Conservation (phyloP, 2,888 invertebrate species). For the Venusia cambrica region DNA sequence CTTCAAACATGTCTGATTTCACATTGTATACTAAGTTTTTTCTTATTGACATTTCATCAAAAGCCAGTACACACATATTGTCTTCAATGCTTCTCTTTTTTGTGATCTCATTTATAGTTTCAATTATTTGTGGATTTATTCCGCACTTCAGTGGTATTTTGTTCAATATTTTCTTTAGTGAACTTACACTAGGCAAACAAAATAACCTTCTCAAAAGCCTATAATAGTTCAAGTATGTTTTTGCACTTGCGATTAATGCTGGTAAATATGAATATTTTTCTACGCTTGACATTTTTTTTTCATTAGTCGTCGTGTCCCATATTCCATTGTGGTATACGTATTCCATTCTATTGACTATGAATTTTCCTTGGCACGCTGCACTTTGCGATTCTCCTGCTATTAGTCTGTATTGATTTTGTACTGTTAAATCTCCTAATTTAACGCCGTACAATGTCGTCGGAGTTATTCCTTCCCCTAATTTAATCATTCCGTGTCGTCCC, state of each 20-base stretch:
- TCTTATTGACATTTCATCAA: constrained; percentile 26
- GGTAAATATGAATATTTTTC: constrained; percentile 21
- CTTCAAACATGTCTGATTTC: constrained; percentile 9
- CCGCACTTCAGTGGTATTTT: constrained; percentile 24
- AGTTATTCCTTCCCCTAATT: not conserved
- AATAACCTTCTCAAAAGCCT: constrained; percentile 30
- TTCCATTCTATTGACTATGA: constrained; percentile 21
- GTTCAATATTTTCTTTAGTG: constrained; percentile 26
- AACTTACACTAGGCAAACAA: constrained; percentile 26
- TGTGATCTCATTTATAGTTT: constrained; percentile 21
- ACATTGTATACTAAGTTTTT: constrained; percentile 10
- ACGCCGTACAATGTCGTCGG: constrained; percentile 1
- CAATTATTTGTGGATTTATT: constrained; percentile 25
- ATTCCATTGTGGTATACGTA: constrained; percentile 21
- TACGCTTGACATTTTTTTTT: constrained; percentile 5
- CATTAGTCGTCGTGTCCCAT: constrained; percentile 6
- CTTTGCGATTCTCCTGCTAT: too few species aligned
- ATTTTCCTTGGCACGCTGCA: constrained; percentile 21
- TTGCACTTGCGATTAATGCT: constrained; percentile 18
- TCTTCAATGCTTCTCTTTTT: constrained; percentile 3
- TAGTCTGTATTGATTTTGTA: constrained; percentile 5
- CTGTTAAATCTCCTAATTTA: not conserved
- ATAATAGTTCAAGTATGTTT: constrained; percentile 20
- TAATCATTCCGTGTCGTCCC: constrained; percentile 19
- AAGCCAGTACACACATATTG: constrained; percentile 17